phyloP scores from a whole-genome alignment of 2,888 invertebrate genomes.

The Autographa gamma region DNA sequence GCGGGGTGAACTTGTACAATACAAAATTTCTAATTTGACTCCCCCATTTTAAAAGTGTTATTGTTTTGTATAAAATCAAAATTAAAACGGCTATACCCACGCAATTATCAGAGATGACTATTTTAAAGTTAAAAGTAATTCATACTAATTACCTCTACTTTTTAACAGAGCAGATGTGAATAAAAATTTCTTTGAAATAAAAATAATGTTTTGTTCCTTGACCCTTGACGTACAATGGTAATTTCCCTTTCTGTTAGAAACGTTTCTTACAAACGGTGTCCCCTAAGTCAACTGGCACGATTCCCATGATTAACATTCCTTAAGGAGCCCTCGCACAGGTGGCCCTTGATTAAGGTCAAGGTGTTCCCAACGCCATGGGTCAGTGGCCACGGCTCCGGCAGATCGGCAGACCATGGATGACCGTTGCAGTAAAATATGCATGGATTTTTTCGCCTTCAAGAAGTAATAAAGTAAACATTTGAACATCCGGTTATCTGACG shows the following conservation, averaged over 20 bases:
- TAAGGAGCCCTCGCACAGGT: conserved; percentile 82
- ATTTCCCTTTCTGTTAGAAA: conserved; percentile 30
- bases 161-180: conserved; percentile 17
- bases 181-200: neutral
- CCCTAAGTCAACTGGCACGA: conserved; percentile 61
- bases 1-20: conserved; percentile 2
- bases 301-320: conserved; percentile 87
- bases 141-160: neutral
- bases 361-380: conserved; percentile 83
- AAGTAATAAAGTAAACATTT: conserved; percentile 18
- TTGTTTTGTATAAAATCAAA: too few relatives aligned
- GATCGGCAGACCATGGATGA: conserved; percentile 76
- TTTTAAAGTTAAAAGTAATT: neutral
- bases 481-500: neutral
- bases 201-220: conserved; percentile 5
- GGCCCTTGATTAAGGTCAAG: conserved; percentile 84
- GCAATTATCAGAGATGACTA: too few relatives aligned
- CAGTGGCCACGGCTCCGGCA: conserved; percentile 74
- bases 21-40: neutral
- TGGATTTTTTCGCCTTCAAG: conserved; percentile 46
- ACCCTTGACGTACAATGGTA: conserved; percentile 37
- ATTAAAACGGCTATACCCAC: too few relatives aligned
- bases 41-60: too few relatives aligned
- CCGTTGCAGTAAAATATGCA: conserved; percentile 75
- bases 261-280: conserved; percentile 42